These are phyloP conservation scores for Globia sparganii DNA, from an alignment of 2,888 invertebrate genomes.

Conservation along the genomic window DNA sequence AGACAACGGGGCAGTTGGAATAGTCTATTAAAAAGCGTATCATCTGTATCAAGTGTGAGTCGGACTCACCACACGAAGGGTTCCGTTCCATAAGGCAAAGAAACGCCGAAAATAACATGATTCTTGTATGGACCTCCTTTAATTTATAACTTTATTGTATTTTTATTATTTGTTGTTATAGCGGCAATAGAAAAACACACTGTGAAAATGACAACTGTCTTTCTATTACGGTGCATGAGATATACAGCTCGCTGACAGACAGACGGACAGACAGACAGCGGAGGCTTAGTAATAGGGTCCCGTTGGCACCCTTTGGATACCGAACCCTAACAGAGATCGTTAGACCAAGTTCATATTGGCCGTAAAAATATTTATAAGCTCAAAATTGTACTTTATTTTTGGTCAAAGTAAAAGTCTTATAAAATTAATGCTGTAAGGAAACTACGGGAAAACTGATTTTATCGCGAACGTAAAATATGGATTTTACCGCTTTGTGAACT, in stretches of 20 bases:
- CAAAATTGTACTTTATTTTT: not conserved
- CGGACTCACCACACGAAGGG: no score
- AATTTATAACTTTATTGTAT: not conserved
- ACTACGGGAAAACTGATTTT: slow-evolving; percentile 40
- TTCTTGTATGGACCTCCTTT: not conserved
- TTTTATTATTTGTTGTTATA: not conserved
- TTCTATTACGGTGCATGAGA: not conserved
- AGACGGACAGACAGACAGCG: not conserved
- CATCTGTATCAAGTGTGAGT: no score
- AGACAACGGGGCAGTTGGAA: no score
- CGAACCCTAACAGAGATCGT: not conserved
- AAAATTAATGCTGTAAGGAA: slow-evolving; percentile 20
- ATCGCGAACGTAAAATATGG: slow-evolving; percentile 27
- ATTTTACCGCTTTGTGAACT: slow-evolving; percentile 47
- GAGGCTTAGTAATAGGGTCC: not conserved
- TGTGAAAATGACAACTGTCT: not conserved
- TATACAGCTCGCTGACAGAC: not conserved
- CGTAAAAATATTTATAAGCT: not conserved
- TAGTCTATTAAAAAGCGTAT: no score
- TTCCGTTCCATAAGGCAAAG: no score
- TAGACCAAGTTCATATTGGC: not conserved
- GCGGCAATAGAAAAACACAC: not conserved
- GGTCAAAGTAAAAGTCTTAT: slow-evolving; percentile 14
- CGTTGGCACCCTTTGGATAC: not conserved
- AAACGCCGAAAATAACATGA: no score